Conservation (phyloP, 2,888 invertebrate species). For the Drosophila nr. perissopoda region DNA sequence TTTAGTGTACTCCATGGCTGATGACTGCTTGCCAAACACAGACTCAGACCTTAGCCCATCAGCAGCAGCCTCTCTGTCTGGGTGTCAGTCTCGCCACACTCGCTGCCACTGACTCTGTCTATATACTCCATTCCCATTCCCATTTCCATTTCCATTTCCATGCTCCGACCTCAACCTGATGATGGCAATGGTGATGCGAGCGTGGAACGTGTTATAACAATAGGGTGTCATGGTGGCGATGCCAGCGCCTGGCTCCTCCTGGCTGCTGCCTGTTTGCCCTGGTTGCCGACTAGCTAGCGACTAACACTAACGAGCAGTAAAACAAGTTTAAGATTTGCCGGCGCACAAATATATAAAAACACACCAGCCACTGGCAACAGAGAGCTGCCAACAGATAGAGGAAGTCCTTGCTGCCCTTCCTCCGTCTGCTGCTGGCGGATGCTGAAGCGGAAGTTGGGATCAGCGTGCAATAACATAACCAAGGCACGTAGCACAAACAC, state of each 20-base stretch:
- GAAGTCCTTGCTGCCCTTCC: background rate
- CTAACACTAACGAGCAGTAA: slow-evolving; percentile 80
- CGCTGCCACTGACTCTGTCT: background rate
- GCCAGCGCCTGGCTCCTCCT: background rate
- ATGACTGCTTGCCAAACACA: slow-evolving; percentile 71
- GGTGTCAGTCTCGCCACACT: slow-evolving; percentile 3
- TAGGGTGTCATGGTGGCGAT: slow-evolving; percentile 66
- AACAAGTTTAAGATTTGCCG: slow-evolving; percentile 80
- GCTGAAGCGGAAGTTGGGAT: slow-evolving; percentile 56
- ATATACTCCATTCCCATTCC: background rate
- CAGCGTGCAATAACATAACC: slow-evolving; percentile 81
- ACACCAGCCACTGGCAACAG: slow-evolving; percentile 30
- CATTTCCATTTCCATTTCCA: background rate
- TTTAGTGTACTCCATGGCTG: slow-evolving; percentile 58
- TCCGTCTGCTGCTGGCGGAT: slow-evolving; percentile 29
- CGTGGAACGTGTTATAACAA: slow-evolving; percentile 74
- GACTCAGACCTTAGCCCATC: slow-evolving; percentile 23
- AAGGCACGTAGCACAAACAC: slow-evolving; percentile 84
- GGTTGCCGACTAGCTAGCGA: slow-evolving; percentile 44
- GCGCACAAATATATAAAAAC: slow-evolving; percentile 73
- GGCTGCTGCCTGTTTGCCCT: background rate
- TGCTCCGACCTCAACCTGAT: slow-evolving; percentile 7
- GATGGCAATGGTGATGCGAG: slow-evolving; percentile 13
- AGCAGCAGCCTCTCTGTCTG: slow-evolving; percentile 8
- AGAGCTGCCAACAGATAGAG: background rate